phyloP scores from a whole-genome alignment of 2,113 vertebrate species.

The Cephalopholis sonnerati region DNA sequence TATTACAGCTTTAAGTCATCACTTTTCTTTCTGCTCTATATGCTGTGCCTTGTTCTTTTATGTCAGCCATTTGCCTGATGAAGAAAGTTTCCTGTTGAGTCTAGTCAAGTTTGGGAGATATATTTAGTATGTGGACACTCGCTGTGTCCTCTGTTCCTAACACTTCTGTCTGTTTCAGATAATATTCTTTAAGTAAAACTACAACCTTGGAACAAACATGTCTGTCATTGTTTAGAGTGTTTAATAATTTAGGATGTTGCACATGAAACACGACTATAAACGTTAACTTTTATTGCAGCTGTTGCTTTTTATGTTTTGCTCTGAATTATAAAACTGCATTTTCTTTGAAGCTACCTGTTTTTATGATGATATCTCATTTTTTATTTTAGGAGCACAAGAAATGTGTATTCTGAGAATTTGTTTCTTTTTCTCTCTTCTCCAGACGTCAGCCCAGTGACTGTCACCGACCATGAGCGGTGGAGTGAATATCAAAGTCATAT shows the following conservation, averaged over 20 bases:
- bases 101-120: neutral
- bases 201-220: neutral
- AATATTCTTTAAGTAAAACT: neutral
- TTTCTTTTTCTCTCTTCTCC: conserved; percentile 9
- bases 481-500: conserved; percentile 74
- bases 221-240: neutral
- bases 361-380: neutral
- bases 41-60: too few relatives aligned
- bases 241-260: neutral
- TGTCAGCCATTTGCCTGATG: neutral
- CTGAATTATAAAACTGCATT: neutral
- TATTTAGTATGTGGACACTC: neutral
- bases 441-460: conserved; percentile 50
- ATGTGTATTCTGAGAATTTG: neutral
- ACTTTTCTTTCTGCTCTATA: neutral
- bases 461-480: conserved; percentile 72
- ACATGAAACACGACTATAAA: neutral
- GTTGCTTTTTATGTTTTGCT: neutral
- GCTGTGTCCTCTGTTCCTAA: neutral
- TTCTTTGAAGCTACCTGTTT: neutral
- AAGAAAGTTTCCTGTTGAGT: neutral
- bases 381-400: neutral
- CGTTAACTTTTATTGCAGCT: neutral
- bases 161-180: neutral
- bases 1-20: neutral